These are phyloP conservation scores for Coboldia fuscipes DNA, from an alignment of 1,140 invertebrate species.

Conservation along the genomic window DNA sequence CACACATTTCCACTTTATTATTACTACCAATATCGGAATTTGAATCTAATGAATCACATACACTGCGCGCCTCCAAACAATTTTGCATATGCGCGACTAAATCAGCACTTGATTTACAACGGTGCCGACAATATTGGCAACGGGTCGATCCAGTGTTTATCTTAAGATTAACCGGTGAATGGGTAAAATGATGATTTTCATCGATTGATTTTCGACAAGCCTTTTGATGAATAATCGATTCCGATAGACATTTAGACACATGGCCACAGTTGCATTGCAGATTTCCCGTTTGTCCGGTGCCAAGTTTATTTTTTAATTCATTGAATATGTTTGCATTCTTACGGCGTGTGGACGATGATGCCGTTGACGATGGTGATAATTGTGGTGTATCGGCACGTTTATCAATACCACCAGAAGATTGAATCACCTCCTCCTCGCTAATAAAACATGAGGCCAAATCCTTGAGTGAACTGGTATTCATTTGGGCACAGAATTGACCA, in stretches of 20 bases:
- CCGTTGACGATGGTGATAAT: constrained; percentile 18
- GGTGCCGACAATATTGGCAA: constrained; percentile 63
- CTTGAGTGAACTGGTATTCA: constrained; percentile 7
- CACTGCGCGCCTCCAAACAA: constrained; percentile 31
- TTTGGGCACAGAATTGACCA: background rate
- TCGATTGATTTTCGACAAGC: constrained; percentile 31
- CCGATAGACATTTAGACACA: constrained; percentile 64
- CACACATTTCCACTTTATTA: constrained; percentile 15
- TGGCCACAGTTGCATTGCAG: constrained; percentile 55
- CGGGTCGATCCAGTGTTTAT: constrained; percentile 42
- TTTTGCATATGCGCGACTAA: constrained; percentile 47
- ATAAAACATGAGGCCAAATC: constrained; percentile 19
- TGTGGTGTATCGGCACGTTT: constrained; percentile 15
- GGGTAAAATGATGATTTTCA: constrained; percentile 13
- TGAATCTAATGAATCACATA: constrained; percentile 19
- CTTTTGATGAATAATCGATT: constrained; percentile 50
- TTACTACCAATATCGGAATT: constrained; percentile 15
- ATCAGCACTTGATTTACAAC: constrained; percentile 61
- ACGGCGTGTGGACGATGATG: constrained; percentile 22
- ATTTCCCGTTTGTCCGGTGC: constrained; percentile 29
- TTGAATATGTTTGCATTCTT: constrained; percentile 65
- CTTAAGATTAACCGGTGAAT: constrained; percentile 15
- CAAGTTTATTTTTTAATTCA: constrained; percentile 50
- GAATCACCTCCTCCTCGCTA: too few species aligned
- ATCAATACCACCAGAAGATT: constrained; percentile 10